Evolutionary conservation across 2,888 invertebrate species (phyloP).

Genomic region (Iphiclides podalirius): DNA sequence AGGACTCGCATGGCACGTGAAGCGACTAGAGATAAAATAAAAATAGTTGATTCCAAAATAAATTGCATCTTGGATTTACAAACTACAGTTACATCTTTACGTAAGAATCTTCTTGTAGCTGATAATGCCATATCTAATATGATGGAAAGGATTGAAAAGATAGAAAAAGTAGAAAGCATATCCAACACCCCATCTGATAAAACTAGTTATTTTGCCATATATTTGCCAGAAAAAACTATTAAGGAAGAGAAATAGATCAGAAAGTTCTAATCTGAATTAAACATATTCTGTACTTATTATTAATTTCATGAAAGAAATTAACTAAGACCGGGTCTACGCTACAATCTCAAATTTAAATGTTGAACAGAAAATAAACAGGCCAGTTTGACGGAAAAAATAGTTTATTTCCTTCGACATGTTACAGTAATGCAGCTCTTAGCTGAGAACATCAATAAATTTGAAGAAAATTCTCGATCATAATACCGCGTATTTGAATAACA

Average conservation of each 20-base stretch:
- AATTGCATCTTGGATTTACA: conserved; percentile 53
- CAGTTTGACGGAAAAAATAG: conserved; percentile 10
- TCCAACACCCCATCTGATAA: background rate
- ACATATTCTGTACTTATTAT: no score
- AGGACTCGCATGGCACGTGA: conserved; percentile 44
- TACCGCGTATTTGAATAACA: conserved; percentile 25
- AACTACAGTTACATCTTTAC: conserved; percentile 41
- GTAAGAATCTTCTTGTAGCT: conserved; percentile 41
- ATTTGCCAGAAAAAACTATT: conserved; percentile 37
- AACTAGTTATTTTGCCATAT: no score
- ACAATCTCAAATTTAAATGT: no score
- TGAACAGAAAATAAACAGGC: background rate
- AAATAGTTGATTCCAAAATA: conserved; percentile 52
- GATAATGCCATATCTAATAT: conserved; percentile 41
- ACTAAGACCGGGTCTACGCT: no score
- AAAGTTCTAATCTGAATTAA: no score
- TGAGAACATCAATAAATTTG: conserved; percentile 42
- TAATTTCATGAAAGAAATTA: no score
- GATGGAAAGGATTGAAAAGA: conserved; percentile 42
- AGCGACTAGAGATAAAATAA: conserved; percentile 46
- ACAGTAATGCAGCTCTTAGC: conserved; percentile 56
- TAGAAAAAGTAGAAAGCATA: conserved; percentile 35
- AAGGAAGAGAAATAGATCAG: conserved; percentile 21
- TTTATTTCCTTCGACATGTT: conserved; percentile 16
- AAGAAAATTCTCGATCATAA: conserved; percentile 30